A percentile compares a stretch with the other conserved stretches of the same genome.
Evolutionary conservation across 2,797 vertebrate species (phyloP).

Genomic region (Sebastes paucispinis): DNA sequence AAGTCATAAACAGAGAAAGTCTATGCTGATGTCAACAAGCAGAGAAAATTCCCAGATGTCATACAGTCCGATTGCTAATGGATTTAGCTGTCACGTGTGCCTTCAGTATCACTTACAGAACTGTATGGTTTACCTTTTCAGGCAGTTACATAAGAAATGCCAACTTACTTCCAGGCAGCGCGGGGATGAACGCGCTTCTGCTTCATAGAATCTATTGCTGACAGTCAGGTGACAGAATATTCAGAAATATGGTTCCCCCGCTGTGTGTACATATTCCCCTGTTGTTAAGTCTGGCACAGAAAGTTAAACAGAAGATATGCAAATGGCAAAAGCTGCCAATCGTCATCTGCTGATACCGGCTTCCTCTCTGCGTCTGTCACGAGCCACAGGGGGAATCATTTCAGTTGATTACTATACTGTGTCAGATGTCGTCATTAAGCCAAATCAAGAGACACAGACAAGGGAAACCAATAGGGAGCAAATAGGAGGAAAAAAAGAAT

Average conservation of each 20-base stretch:
- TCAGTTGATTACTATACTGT: constrained; percentile 66
- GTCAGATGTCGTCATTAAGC: constrained; percentile 69
- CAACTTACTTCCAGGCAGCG: neutral
- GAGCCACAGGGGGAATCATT: constrained; percentile 55
- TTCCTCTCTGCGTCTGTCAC: constrained; percentile 50
- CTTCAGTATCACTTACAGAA: constrained; percentile 34
- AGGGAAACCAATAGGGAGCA: constrained; percentile 49
- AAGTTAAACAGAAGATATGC: constrained; percentile 59
- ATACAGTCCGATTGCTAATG: constrained; percentile 52
- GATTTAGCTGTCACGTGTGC: constrained; percentile 34
- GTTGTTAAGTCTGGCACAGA: constrained; percentile 30
- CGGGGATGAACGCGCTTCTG: neutral
- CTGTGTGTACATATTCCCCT: constrained; percentile 32
- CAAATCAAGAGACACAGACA: constrained; percentile 55
- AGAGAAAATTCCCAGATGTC: constrained; percentile 42
- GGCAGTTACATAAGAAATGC: constrained; percentile 47
- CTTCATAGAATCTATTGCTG: constrained; percentile 10
- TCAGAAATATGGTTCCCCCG: constrained; percentile 10
- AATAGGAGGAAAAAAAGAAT: neutral
- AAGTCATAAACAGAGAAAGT: constrained; percentile 62
- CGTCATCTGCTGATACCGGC: constrained; percentile 26
- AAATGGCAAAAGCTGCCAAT: constrained; percentile 59
- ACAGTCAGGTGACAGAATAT: constrained; percentile 36
- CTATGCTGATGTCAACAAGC: constrained; percentile 50
- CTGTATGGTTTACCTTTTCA: constrained; percentile 17